phyloP scores from a whole-genome alignment of 2,797 vertebrate species.

The Anguilla anguilla region DNA sequence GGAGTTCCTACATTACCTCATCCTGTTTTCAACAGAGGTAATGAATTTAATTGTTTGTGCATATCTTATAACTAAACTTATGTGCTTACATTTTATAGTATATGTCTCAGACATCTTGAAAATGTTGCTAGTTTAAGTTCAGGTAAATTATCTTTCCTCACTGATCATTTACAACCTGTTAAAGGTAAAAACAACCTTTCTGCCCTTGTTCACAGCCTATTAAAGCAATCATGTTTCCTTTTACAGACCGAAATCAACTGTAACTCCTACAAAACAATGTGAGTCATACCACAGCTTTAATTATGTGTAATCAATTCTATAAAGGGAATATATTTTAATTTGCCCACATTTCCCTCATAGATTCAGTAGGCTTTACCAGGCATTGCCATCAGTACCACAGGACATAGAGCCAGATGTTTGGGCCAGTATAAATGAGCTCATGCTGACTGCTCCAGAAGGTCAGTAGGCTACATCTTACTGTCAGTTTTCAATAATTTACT shows the following conservation, averaged over 20 bases:
- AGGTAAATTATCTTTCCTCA: no score
- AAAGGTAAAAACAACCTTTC: no score
- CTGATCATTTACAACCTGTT: background rate
- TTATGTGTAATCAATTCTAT: background rate
- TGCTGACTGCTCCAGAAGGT: constrained; percentile 33
- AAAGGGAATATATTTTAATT: background rate
- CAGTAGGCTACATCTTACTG: background rate
- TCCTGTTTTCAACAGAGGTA: constrained; percentile 18
- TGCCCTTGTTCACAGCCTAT: background rate
- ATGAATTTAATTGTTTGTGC: background rate
- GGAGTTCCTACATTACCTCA: background rate
- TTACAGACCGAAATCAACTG: constrained; percentile 30
- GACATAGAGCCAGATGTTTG: constrained; percentile 31
- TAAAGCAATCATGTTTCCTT: background rate
- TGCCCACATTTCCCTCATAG: background rate
- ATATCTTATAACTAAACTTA: no score
- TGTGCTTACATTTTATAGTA: no score
- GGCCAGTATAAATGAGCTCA: constrained; percentile 23
- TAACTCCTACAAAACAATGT: constrained; percentile 40
- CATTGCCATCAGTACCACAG: constrained; percentile 11
- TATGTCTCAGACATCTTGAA: background rate
- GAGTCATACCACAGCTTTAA: constrained; percentile 8
- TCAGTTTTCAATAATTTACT: no score
- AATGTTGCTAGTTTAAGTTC: no score
- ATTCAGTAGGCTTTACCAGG: constrained; percentile 33